Evolutionary conservation across 1,140 invertebrate species (phyloP).

Genomic region (Laupala kohalensis): DNA sequence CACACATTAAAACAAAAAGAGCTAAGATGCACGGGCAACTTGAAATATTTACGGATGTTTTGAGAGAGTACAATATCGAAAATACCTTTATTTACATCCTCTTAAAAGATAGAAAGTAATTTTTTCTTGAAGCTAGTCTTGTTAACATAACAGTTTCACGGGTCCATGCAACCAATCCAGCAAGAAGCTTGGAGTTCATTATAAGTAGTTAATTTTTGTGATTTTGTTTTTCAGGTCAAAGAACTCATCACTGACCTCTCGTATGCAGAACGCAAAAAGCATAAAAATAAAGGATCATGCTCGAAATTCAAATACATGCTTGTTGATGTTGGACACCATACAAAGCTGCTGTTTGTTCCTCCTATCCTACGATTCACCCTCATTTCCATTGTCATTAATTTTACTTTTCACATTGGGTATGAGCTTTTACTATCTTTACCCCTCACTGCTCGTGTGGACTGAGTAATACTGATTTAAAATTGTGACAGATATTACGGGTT

Average conservation of each 20-base stretch:
- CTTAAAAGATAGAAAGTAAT: no score
- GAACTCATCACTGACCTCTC: conserved; percentile 51
- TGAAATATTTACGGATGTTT: no score
- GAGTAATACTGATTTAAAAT: not conserved
- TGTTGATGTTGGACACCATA: conserved; percentile 61
- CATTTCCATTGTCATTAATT: conserved; percentile 73
- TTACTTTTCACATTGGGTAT: conserved; percentile 75
- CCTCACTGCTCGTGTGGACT: not conserved
- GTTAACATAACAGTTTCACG: no score
- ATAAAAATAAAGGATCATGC: conserved; percentile 4
- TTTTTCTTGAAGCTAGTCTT: no score
- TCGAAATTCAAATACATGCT: conserved; percentile 49
- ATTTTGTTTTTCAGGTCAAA: conserved; percentile 27
- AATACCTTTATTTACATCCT: no score
- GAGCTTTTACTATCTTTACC: conserved; percentile 13
- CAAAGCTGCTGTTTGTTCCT: conserved; percentile 60
- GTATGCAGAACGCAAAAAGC: not conserved
- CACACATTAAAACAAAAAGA: no score
- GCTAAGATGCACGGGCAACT: no score
- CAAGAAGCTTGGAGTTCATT: no score
- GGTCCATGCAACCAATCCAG: no score
- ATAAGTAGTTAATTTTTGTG: no score
- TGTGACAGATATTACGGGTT: conserved; percentile 62
- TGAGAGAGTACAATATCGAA: no score
- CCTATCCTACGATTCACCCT: conserved; percentile 67